Conservation (phyloP, 37 sponge, comb jelly and placozoan genomes). For the Crambe crambe region DNA sequence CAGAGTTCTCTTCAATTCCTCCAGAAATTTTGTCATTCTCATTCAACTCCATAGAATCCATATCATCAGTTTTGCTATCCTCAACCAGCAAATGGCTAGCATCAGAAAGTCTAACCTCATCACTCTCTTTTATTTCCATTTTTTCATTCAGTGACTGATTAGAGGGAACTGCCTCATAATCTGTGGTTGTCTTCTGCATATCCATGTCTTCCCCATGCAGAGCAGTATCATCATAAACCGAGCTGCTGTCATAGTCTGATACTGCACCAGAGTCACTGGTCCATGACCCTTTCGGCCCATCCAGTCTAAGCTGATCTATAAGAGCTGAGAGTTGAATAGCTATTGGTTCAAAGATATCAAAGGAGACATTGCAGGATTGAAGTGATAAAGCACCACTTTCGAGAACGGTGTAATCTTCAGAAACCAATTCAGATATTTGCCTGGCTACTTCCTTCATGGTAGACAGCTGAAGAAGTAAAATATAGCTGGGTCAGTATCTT, state of each 20-base stretch:
- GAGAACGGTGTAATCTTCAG: constrained; percentile 28
- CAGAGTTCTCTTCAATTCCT: background rate
- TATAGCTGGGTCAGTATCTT: no score
- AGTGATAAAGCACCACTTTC: background rate
- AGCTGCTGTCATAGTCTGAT: constrained; percentile 19
- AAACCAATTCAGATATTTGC: constrained; percentile 52
- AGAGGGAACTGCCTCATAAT: background rate
- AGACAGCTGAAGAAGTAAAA: constrained; percentile 5
- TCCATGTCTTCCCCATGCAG: background rate
- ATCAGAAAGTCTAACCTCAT: no score
- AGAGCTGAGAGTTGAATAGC: constrained; percentile 22
- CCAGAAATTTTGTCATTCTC: background rate
- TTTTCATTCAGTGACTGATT: background rate
- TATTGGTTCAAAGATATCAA: background rate
- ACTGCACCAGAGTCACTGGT: constrained; percentile 34
- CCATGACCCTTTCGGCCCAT: background rate
- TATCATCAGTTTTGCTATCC: no score
- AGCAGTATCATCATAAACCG: background rate
- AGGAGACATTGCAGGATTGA: background rate
- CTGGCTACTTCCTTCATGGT: constrained; percentile 35
- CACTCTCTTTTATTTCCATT: no score
- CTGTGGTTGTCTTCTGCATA: background rate
- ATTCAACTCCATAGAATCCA: background rate
- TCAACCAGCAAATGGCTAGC: no score
- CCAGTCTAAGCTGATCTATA: background rate